These are phyloP conservation scores for Rotaria socialis DNA, from an alignment of 2,888 invertebrate species.

Conservation along the genomic window DNA sequence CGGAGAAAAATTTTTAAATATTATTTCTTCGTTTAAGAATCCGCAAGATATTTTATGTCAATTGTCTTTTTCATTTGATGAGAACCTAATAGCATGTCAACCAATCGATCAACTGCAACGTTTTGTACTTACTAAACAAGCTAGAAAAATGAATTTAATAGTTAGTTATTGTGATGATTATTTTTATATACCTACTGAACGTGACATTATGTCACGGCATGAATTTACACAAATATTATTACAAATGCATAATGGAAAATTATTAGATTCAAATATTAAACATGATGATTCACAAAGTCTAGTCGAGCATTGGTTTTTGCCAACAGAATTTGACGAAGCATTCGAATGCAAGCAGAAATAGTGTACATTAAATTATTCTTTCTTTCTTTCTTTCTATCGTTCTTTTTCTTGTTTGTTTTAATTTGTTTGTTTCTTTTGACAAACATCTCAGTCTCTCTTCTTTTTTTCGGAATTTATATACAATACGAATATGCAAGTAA, in stretches of 20 bases:
- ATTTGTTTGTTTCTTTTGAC: not conserved
- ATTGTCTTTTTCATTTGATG: not conserved
- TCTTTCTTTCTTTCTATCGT: not conserved
- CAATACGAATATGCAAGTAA: not conserved
- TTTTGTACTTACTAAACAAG: not conserved
- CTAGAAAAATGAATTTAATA: not conserved
- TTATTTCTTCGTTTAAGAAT: not conserved
- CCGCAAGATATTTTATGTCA: not conserved
- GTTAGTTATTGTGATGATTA: conserved; percentile 25
- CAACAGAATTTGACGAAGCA: not conserved
- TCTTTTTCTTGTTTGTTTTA: too few species aligned
- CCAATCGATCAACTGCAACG: conserved; percentile 5
- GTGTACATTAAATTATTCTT: not conserved
- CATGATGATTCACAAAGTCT: not conserved
- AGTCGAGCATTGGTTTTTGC: not conserved
- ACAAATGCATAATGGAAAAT: not conserved
- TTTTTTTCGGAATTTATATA: not conserved
- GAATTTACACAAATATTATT: not conserved
- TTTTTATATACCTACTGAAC: not conserved
- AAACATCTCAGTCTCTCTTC: not conserved
- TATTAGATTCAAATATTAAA: not conserved
- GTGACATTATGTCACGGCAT: not conserved
- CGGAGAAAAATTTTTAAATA: not conserved
- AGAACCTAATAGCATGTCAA: not conserved
- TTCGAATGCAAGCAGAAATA: not conserved